A percentile compares a stretch with the other conserved stretches of the same genome.
Evolutionary conservation across 1,140 invertebrate genomes (phyloP).

Genomic region (Drosophila mauritiana): DNA sequence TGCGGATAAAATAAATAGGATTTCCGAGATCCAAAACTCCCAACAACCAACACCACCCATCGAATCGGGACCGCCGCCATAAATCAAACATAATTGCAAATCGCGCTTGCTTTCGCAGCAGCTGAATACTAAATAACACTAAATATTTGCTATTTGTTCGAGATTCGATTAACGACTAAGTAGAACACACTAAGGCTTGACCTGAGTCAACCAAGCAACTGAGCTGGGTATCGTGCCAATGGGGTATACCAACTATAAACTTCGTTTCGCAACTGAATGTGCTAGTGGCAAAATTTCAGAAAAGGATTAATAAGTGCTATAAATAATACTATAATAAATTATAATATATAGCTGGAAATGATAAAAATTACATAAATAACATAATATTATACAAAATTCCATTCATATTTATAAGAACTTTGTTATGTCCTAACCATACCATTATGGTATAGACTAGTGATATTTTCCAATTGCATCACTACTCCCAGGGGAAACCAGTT

Average conservation of each 20-base stretch:
- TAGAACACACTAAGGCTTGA: slow-evolving; percentile 57
- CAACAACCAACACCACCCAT: not conserved
- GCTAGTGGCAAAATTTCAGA: not conserved
- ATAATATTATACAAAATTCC: no score
- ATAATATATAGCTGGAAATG: not conserved
- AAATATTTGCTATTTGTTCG: slow-evolving; percentile 42
- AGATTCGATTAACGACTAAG: slow-evolving; percentile 43
- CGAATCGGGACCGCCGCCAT: slow-evolving; percentile 26
- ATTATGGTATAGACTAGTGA: not conserved
- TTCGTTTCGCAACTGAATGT: not conserved
- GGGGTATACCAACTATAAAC: not conserved
- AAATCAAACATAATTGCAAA: slow-evolving; percentile 48
- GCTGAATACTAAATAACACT: slow-evolving; percentile 14
- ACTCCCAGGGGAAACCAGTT: slow-evolving; percentile 6
- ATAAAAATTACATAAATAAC: no score
- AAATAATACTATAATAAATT: not conserved
- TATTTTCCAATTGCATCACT: not conserved
- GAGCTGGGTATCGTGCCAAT: not conserved
- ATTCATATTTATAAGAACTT: not conserved
- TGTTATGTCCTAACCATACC: not conserved
- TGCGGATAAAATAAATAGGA: slow-evolving; percentile 14
- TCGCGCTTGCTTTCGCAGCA: not conserved
- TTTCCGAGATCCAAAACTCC: slow-evolving; percentile 7
- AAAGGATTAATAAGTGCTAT: not conserved
- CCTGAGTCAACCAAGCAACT: slow-evolving; percentile 31